Evolutionary conservation across 2,797 vertebrate genomes (phyloP).

Genomic region (Tenualosa thibaudeaui): DNA sequence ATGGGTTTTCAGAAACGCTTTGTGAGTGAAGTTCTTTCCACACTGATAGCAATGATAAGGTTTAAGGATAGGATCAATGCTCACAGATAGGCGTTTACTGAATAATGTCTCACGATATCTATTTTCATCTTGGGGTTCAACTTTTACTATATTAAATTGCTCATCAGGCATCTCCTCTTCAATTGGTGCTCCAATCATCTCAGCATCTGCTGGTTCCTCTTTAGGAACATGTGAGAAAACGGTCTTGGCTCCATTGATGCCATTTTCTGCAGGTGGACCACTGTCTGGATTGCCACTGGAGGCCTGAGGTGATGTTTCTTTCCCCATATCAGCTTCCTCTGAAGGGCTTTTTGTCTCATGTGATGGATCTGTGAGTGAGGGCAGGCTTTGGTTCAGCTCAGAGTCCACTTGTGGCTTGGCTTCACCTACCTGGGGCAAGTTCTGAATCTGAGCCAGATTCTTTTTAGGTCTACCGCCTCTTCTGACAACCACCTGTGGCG

Average conservation of each 20-base stretch:
- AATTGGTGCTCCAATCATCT: too few relatives aligned
- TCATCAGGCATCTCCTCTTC: not conserved
- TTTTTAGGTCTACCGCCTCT: not conserved
- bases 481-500: not conserved
- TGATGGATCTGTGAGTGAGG: not conserved
- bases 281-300: not conserved
- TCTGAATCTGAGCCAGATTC: not conserved
- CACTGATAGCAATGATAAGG: conserved; percentile 28
- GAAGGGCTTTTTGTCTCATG: too few relatives aligned
- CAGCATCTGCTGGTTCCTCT: too few relatives aligned
- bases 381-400: not conserved
- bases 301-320: too few relatives aligned
- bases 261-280: not conserved
- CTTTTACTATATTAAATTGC: not conserved
- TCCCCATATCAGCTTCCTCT: too few relatives aligned
- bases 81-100: not conserved
- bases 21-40: conserved; percentile 29
- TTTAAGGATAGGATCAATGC: not conserved
- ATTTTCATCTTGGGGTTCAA: not conserved
- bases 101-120: not conserved
- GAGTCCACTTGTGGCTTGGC: not conserved
- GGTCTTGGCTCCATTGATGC: not conserved
- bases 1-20: conserved; percentile 38
- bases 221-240: not conserved
- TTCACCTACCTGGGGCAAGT: not conserved